Evolutionary conservation across 2,888 invertebrate genomes (phyloP), one percentile per base, ranked within the genome.

Genomic region (Papilio elwesi): DNA sequence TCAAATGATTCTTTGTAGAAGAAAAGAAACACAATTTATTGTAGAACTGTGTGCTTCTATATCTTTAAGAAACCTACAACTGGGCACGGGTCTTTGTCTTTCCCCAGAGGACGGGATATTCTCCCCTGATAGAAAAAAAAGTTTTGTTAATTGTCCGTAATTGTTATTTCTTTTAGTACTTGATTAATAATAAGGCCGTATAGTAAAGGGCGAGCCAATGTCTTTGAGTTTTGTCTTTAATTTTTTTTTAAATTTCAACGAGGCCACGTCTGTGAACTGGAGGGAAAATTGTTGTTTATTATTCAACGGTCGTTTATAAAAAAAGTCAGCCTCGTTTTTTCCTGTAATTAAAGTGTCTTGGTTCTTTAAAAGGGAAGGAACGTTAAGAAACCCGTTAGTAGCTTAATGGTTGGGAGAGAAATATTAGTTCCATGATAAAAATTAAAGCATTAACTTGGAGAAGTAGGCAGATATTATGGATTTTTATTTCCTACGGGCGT

Each of bases 281-380:
- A 36, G 38, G 4, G 38, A 59, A 26, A 38, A 8, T n/a, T 59
- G 8, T 38, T 59, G 38, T 59, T 59, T 38, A 59, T 59, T 59
- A 57, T 38, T 38, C 38, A n/a, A n/a, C 38, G 38, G 38, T 59
- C 38, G 38, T 59, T 38, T 59, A 38, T 59, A 36, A 36, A 16
- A n/a, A 55, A 57, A 55, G 55, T 11, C 12, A 38, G n/a, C n/a
- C 38, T 59, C 57, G 36, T 59, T n/a, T 59, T 59, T 38, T 16
- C 38, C 43, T 7, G 13, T 59, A 57, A 57, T 26, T 57, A 57
- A 36, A 43, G 43, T 36, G 57, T 59, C 57, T 57, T 36, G 11
- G 36, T 55, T 55, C 12, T n/a, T 59, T 59, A 3, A 38, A 57
- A 59, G 38, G n/a, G 38, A 59, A 13, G 38, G n/a, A 59, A 13